Evolutionary conservation across 2,797 vertebrate genomes (phyloP).

Genomic region (Philypnodon macrostomus): DNA sequence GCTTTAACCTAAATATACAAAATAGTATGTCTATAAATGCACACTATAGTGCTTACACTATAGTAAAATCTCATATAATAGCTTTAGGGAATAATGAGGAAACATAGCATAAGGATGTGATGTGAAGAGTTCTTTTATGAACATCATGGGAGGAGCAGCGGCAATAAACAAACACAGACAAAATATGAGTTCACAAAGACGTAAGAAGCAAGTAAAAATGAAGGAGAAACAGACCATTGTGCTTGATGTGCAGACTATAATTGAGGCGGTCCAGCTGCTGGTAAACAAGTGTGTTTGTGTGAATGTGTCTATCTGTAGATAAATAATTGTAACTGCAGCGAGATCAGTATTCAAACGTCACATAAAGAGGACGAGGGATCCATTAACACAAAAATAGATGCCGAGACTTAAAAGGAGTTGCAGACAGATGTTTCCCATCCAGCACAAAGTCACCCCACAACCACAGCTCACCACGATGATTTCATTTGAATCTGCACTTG

Average conservation of each 20-base stretch:
- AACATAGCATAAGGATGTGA: too few species aligned
- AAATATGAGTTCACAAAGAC: slow-evolving; percentile 16
- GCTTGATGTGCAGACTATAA: slow-evolving; percentile 42
- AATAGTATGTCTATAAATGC: too few species aligned
- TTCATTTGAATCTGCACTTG: slow-evolving; percentile 27
- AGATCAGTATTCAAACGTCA: slow-evolving; percentile 29
- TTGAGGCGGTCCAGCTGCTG: neutral
- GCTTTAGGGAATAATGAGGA: too few species aligned
- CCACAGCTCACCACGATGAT: slow-evolving; percentile 24
- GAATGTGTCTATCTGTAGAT: neutral
- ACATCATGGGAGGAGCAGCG: slow-evolving; percentile 7
- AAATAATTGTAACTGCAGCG: slow-evolving; percentile 16
- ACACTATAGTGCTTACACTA: too few species aligned
- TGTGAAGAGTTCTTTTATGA: slow-evolving; percentile 23
- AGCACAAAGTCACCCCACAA: slow-evolving; percentile 24
- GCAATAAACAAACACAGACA: slow-evolving; percentile 21
- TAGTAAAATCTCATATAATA: too few species aligned
- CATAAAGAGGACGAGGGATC: slow-evolving; percentile 14
- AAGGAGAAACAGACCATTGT: neutral
- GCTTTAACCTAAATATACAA: too few species aligned
- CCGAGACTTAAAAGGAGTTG: slow-evolving; percentile 16
- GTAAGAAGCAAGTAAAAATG: slow-evolving; percentile 11
- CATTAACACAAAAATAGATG: slow-evolving; percentile 1
- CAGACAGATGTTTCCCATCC: slow-evolving; percentile 34
- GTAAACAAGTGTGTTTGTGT: slow-evolving; percentile 23